These are phyloP conservation scores for Channallabes apus DNA, from an alignment of 2,797 vertebrate genomes.

Conservation along the genomic window DNA sequence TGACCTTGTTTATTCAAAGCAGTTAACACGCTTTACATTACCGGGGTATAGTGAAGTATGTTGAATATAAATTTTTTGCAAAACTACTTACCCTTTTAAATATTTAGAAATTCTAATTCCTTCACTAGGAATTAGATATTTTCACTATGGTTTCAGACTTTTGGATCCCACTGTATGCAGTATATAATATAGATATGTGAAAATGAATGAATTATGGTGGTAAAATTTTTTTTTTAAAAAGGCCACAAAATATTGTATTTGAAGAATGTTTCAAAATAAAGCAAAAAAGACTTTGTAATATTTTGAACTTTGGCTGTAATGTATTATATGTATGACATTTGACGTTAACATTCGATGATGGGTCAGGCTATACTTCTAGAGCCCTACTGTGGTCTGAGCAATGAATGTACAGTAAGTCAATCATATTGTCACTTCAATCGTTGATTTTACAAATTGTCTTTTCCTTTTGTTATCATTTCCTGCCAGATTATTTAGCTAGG, in stretches of 20 bases:
- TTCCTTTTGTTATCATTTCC: neutral
- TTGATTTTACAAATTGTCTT: neutral
- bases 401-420: neutral
- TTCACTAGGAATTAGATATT: neutral
- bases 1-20: neutral
- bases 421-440: neutral
- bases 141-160: neutral
- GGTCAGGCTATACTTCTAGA: neutral
- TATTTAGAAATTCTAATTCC: neutral
- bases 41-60: neutral
- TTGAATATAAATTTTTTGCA: neutral
- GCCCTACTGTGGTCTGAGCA: neutral
- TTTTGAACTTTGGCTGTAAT: neutral
- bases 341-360: neutral
- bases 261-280: neutral
- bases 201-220: neutral
- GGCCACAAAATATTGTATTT: neutral
- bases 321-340: neutral
- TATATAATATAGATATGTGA: neutral
- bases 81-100: neutral
- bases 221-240: neutral
- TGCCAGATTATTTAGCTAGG: neutral
- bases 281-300: neutral
- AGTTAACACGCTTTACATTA: neutral
- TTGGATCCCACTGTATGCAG: neutral